Evolutionary conservation across 2,113 vertebrate genomes (phyloP).

Genomic region (Rhinolophus sinicus): DNA sequence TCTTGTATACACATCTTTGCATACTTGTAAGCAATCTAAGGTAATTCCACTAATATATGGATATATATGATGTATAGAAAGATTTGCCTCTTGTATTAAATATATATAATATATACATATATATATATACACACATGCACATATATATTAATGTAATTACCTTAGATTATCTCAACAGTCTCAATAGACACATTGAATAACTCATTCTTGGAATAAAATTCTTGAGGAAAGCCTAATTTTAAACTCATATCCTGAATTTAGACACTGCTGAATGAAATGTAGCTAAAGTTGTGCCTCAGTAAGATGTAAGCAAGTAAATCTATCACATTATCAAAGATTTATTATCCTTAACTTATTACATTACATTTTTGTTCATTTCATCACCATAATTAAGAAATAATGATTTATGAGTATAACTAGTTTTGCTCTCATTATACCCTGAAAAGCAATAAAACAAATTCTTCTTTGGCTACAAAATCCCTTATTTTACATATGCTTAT

Average conservation of each 20-base stretch:
- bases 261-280: conserved; percentile 21
- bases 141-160: neutral
- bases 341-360: conserved; percentile 46
- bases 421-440: conserved; percentile 13
- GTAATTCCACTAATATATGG: too few species aligned
- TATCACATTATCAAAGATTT: conserved; percentile 42
- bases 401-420: conserved; percentile 36
- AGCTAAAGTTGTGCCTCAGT: conserved; percentile 12
- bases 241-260: conserved; percentile 31
- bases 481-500: neutral
- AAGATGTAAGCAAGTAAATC: conserved; percentile 47
- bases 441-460: conserved; percentile 55
- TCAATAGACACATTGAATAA: neutral
- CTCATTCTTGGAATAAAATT: conserved; percentile 52
- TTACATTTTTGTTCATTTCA: conserved; percentile 30
- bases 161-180: conserved; percentile 1
- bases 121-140: too few species aligned
- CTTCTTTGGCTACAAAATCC: conserved; percentile 9
- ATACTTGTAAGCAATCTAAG: neutral
- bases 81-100: neutral
- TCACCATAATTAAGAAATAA: conserved; percentile 58
- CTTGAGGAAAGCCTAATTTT: neutral
- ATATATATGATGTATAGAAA: neutral
- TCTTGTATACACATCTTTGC: neutral
- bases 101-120: neutral